Base-by-base conservation (phyloP, 92 coral and sea anemone genomes). In the Micromussa lordhowensis region DNA sequence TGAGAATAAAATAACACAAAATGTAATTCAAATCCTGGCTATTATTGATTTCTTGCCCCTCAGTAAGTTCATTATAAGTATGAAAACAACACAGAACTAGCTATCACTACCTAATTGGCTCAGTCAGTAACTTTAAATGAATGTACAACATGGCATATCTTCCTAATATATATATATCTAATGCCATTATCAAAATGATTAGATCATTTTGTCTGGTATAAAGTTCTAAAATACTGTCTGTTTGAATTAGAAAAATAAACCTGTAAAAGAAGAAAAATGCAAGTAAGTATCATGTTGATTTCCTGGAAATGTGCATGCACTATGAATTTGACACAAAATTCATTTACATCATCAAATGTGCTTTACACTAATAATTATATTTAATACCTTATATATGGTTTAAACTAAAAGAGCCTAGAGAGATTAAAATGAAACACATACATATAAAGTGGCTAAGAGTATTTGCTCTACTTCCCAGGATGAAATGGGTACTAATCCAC, bases 171-270 rank as follows among this genome's bases (percentile, higher is more conserved):
- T 84, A 73, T 34, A 53, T 84, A 35, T 72, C 80, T 84, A 73
- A 73, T 75, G 81, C 61, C 58, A 75, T 57, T 54, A 59, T 74
- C 74, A 84, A 84, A 84, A 84, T 73, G 81, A 63, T 30, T 32
- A 36, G 58, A 36, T 49, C 35, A 75, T 36, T 16, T 77, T 24
- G 34, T 53, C 24, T 75, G 8, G 68, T 77, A 75, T 58, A 77
- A 83, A 73, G 87, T 53, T 72, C 68, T 83, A 83, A 86, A 86
- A 86, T 77, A 86, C 83, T 68, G 77, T 40, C 18, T 34, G 83
- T 38, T 24, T 75, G 51, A 54, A n/a, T 71, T 87, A 90, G 88
- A 95, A 95, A 95, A 95, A 95, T 95, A 95, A 59, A 91, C 94
- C 98, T 95, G 91, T 38, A 82, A 89, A 57, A 36, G 21, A 88